A percentile compares a stretch with the other conserved stretches of the same genome.
Conservation (phyloP, 2,888 invertebrate genomes). For the Stegophylla sp. region DNA sequence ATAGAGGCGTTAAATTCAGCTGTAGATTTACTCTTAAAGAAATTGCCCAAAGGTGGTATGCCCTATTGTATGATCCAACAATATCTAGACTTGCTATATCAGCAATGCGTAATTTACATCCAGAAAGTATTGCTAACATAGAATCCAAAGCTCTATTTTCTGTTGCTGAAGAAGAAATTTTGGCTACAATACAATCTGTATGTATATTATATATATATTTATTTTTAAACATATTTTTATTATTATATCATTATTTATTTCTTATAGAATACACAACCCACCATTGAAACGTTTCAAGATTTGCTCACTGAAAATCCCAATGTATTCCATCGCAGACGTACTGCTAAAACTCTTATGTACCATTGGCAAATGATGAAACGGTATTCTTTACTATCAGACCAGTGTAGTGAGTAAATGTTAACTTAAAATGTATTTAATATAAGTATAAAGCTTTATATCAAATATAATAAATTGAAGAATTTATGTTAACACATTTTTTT, state of each 20-base stretch:
- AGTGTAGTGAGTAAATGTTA: slow-evolving; percentile 70
- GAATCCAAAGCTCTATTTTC: slow-evolving; percentile 90
- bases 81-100: slow-evolving; percentile 89
- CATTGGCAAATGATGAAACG: slow-evolving; percentile 95
- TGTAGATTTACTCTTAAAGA: slow-evolving; percentile 93
- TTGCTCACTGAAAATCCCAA: slow-evolving; percentile 82
- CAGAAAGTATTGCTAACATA: slow-evolving; percentile 84
- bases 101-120: slow-evolving; percentile 92
- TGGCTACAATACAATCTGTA: slow-evolving; percentile 82
- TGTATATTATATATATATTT: slow-evolving; percentile 63
- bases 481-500: neutral
- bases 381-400: slow-evolving; percentile 89
- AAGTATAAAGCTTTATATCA: too few relatives aligned
- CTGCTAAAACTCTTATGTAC: slow-evolving; percentile 80
- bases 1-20: slow-evolving; percentile 92
- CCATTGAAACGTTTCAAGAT: slow-evolving; percentile 82
- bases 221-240: slow-evolving; percentile 24
- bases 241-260: slow-evolving; percentile 60
- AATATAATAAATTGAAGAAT: neutral
- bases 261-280: slow-evolving; percentile 74
- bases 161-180: slow-evolving; percentile 84
- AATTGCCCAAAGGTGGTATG: slow-evolving; percentile 95
- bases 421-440: neutral
- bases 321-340: slow-evolving; percentile 86
- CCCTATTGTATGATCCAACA: slow-evolving; percentile 91